Percentiles rank a stretch among this genome's conserved stretches.
Conservation (phyloP, 2,888 invertebrate species). For the Lithodes maja region DNA sequence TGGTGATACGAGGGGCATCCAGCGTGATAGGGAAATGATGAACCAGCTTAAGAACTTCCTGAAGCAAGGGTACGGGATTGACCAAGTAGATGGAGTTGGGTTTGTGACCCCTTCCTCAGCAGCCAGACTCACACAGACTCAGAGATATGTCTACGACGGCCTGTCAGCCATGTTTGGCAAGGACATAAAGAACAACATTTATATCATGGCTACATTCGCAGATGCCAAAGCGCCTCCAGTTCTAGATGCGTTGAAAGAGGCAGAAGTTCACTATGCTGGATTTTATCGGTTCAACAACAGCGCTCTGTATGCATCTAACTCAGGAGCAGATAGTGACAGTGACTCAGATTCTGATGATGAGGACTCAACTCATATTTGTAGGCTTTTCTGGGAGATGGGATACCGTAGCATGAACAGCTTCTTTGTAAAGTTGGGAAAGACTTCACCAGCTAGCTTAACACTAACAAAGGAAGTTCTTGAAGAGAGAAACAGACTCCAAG, state of each 20-base stretch:
- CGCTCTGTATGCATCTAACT: constrained; percentile 58
- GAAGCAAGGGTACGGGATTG: constrained; percentile 56
- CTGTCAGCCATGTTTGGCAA: constrained; percentile 71
- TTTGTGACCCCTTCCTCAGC: constrained; percentile 71
- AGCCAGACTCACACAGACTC: constrained; percentile 70
- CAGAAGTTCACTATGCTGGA: constrained; percentile 60
- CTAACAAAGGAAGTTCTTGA: constrained; percentile 71
- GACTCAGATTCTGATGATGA: constrained; percentile 59
- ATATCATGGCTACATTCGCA: constrained; percentile 71
- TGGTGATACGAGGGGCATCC: constrained; percentile 63
- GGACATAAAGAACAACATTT: constrained; percentile 71
- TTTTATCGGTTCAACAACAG: constrained; percentile 71
- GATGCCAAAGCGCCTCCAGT: constrained; percentile 71
- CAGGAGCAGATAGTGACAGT: neutral
- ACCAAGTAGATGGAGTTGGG: constrained; percentile 70
- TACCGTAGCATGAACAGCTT: constrained; percentile 65
- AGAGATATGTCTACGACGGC: constrained; percentile 70
- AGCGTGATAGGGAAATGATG: constrained; percentile 49
- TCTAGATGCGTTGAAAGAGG: constrained; percentile 60
- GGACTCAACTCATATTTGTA: constrained; percentile 29
- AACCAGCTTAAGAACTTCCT: constrained; percentile 37
- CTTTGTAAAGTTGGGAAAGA: constrained; percentile 59
- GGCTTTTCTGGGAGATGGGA: constrained; percentile 68
- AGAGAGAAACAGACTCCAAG: constrained; percentile 66
- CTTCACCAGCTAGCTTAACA: constrained; percentile 59